Evolutionary conservation across 1,140 invertebrate genomes (phyloP).

Genomic region (Mesaphorura yosii): DNA sequence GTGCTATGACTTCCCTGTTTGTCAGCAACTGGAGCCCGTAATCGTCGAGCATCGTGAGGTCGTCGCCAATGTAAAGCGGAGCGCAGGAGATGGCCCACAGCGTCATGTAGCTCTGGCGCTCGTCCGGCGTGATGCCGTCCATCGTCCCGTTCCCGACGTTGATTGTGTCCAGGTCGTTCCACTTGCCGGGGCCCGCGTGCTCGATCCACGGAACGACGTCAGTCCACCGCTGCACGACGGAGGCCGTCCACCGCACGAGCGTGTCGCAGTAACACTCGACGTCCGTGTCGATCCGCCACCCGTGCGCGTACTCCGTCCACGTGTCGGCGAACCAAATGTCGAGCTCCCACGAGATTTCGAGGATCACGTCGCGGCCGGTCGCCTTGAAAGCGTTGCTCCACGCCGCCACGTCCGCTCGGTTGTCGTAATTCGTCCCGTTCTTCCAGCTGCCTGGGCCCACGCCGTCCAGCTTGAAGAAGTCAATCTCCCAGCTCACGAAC

Average conservation of each 20-base stretch:
- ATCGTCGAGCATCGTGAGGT: constrained; percentile 5
- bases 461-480: constrained; percentile 11
- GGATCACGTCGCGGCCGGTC: background rate
- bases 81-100: constrained; percentile 8
- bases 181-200: background rate
- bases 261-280: constrained; percentile 13
- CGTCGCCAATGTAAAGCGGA: constrained; percentile 9
- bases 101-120: background rate
- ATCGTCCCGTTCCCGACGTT: constrained; percentile 12
- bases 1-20: constrained; percentile 3
- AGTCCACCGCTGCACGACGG: constrained; percentile 4
- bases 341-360: constrained; percentile 3
- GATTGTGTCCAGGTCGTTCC: constrained; percentile 9
- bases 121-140: background rate
- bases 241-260: constrained; percentile 3
- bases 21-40: constrained; percentile 2
- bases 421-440: constrained; percentile 7
- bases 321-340: background rate
- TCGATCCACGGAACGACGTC: constrained; percentile 5
- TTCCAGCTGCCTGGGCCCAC: constrained; percentile 10
- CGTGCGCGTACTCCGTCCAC: background rate
- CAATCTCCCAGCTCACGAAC: constrained; percentile 5
- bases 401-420: constrained; percentile 2
- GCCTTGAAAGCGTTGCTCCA: constrained; percentile 3
- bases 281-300: constrained; percentile 10